Percentiles rank a stretch among this genome's conserved stretches.
phyloP scores from a whole-genome alignment of 2,113 vertebrate genomes.

The Aix galericulata region DNA sequence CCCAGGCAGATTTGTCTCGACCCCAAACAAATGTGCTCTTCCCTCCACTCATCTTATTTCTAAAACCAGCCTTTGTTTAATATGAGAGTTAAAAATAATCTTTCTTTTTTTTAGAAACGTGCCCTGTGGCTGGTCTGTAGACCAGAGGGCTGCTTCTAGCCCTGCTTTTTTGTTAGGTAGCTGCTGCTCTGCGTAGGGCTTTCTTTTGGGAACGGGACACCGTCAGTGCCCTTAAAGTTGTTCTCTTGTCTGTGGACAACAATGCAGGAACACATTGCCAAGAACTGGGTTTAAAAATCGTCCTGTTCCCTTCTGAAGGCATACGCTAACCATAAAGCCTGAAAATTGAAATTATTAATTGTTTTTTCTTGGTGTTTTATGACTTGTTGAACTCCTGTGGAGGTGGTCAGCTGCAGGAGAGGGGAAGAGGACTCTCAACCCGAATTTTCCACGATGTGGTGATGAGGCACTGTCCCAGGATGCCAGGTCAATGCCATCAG shows the following conservation, averaged over 20 bases:
- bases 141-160: not conserved
- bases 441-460: too few relatives aligned
- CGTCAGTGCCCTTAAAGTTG: not conserved
- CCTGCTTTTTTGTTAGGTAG: fast-evolving
- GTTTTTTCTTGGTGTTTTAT: not conserved
- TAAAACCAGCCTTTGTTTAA: not conserved
- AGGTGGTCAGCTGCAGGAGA: not conserved
- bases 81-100: not conserved
- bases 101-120: not conserved
- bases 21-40: not conserved
- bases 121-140: not conserved
- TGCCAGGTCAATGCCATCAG: not conserved
- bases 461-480: not conserved
- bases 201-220: not conserved
- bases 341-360: not conserved
- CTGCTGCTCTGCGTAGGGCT: not conserved
- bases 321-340: not conserved
- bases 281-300: not conserved
- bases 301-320: not conserved
- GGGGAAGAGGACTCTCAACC: not conserved
- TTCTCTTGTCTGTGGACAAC: not conserved
- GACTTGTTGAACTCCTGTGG: too few relatives aligned
- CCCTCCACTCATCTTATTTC: not conserved
- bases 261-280: not conserved
- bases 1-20: not conserved